phyloP scores from a whole-genome alignment of 2,888 invertebrate genomes.

The Acanthosepion esculentum region DNA sequence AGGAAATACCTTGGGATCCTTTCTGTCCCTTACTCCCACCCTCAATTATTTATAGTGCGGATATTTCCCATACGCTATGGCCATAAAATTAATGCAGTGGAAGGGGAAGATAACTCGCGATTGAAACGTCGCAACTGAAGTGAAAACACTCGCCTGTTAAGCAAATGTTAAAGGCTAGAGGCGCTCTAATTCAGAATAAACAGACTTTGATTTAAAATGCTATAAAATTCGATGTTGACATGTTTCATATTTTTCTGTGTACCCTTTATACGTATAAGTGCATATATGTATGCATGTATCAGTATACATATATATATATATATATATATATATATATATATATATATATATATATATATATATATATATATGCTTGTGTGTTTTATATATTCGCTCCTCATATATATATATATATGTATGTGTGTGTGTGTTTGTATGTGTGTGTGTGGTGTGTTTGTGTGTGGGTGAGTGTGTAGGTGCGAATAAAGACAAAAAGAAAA shows the following conservation, averaged over 20 bases:
- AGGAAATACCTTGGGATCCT: constrained; percentile 6
- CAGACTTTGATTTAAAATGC: constrained; percentile 20
- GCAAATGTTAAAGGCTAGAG: background rate
- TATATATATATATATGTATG: no score
- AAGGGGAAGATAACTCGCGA: background rate
- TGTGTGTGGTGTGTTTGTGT: no score
- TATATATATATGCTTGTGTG: background rate
- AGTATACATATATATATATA: background rate
- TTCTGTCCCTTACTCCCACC: background rate
- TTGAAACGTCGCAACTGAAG: background rate
- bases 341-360: background rate
- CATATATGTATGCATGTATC: background rate
- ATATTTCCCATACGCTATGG: constrained; percentile 8
- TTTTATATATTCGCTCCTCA: no score
- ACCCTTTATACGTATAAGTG: background rate
- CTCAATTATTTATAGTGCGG: background rate
- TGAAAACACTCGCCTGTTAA: background rate
- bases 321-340: no score
- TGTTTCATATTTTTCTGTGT: background rate
- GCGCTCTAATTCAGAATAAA: background rate
- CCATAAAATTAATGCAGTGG: constrained; percentile 21
- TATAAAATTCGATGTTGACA: background rate
- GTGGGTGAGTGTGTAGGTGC: no score
- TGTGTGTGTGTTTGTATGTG: no score
- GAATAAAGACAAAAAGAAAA: no score